Conservation (phyloP, 1,140 invertebrate species). For the Macrostomum lignano region DNA sequence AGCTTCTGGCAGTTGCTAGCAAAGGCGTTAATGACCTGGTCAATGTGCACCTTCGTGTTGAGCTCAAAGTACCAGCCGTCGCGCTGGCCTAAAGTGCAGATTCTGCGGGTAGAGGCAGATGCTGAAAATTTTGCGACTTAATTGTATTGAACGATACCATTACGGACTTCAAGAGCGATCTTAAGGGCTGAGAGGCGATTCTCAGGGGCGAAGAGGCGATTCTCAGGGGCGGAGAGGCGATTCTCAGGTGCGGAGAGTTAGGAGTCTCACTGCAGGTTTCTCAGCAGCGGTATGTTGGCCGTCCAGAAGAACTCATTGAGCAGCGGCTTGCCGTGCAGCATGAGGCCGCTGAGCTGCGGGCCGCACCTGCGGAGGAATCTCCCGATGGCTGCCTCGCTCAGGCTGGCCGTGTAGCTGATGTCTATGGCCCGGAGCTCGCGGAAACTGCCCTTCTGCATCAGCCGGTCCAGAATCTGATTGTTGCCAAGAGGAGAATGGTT, state of each 20-base stretch:
- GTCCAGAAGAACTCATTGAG: slow-evolving; percentile 88
- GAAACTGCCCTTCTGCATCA: slow-evolving; percentile 58
- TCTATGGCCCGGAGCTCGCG: slow-evolving; percentile 57
- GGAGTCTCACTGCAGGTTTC: slow-evolving; percentile 57
- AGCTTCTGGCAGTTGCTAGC: slow-evolving; percentile 62
- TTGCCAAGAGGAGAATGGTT: too few species aligned
- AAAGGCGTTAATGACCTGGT: slow-evolving; percentile 85
- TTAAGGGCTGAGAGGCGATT: too few species aligned
- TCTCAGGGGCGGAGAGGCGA: too few species aligned
- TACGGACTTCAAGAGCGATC: too few species aligned
- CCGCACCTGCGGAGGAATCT: slow-evolving; percentile 66
- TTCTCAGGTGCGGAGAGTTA: too few species aligned
- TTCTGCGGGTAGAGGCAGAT: slow-evolving; percentile 38
- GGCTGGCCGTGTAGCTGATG: slow-evolving; percentile 69
- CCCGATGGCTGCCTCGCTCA: slow-evolving; percentile 62
- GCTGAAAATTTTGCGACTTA: too few species aligned
- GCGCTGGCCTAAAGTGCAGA: slow-evolving; percentile 78
- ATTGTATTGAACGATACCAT: too few species aligned
- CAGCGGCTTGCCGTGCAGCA: slow-evolving; percentile 75
- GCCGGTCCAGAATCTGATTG: slow-evolving; percentile 45
- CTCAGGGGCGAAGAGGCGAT: too few species aligned
- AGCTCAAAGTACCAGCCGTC: slow-evolving; percentile 81
- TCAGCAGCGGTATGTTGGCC: slow-evolving; percentile 54
- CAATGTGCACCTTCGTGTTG: slow-evolving; percentile 40
- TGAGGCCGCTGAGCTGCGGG: slow-evolving; percentile 51